These are phyloP conservation scores for Drosophila basisetae DNA, from an alignment of 2,888 invertebrate species.

Conservation along the genomic window DNA sequence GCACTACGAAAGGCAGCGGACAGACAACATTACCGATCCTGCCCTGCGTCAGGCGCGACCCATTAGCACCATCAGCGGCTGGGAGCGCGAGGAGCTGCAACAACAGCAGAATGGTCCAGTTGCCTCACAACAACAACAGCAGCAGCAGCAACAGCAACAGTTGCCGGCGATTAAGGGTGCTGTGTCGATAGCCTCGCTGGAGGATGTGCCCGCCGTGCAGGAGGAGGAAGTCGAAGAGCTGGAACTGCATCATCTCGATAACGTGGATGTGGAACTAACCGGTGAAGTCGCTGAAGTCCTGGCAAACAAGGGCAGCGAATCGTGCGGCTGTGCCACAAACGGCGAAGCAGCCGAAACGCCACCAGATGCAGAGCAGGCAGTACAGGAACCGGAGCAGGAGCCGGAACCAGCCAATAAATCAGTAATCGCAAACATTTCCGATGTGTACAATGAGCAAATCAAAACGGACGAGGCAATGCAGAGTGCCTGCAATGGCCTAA, in stretches of 20 bases:
- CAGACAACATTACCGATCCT: slow-evolving; percentile 98
- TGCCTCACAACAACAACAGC: slow-evolving; percentile 41
- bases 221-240: slow-evolving; percentile 68
- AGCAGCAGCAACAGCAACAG: slow-evolving; percentile 46
- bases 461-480: slow-evolving; percentile 81
- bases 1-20: slow-evolving; percentile 96
- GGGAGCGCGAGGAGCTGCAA: slow-evolving; percentile 90
- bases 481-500: slow-evolving; percentile 70
- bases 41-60: slow-evolving; percentile 96
- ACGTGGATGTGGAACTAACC: slow-evolving; percentile 50
- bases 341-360: slow-evolving; percentile 26
- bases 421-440: slow-evolving; percentile 84
- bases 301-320: slow-evolving; percentile 7
- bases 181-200: slow-evolving; percentile 77
- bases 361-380: slow-evolving; percentile 27
- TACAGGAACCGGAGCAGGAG: slow-evolving; percentile 22
- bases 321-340: slow-evolving; percentile 35
- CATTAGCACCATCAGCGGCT: slow-evolving; percentile 98
- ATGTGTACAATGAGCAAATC: slow-evolving; percentile 85
- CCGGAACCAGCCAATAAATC: slow-evolving; percentile 69
- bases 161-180: slow-evolving; percentile 53
- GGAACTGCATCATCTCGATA: slow-evolving; percentile 31
- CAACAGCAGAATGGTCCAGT: slow-evolving; percentile 67
- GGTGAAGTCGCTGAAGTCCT: neutral
- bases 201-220: slow-evolving; percentile 77